phyloP scores from a whole-genome alignment of 2,888 invertebrate genomes.

The Petrolisthes cinctipes region DNA sequence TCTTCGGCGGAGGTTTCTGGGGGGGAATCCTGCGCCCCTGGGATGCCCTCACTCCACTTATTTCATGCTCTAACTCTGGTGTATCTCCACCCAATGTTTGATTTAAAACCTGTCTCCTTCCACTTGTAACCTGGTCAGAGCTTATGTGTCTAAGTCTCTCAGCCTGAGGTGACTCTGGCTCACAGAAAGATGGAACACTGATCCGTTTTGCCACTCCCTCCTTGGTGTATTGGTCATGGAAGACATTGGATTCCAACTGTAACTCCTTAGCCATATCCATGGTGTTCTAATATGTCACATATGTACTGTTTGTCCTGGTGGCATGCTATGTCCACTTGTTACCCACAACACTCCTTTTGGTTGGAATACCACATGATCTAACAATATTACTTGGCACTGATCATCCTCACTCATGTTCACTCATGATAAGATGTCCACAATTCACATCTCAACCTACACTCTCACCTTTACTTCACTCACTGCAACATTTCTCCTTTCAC shows the following conservation, averaged over 20 bases:
- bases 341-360: slow-evolving; percentile 44
- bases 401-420: slow-evolving; percentile 41
- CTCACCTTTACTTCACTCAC: too few species aligned
- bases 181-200: background rate
- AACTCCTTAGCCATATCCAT: slow-evolving; percentile 38
- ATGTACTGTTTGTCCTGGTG: slow-evolving; percentile 39
- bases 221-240: background rate
- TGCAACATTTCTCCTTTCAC: too few species aligned
- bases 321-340: slow-evolving; percentile 37
- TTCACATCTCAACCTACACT: background rate
- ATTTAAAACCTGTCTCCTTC: too few species aligned
- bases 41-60: background rate
- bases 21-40: slow-evolving; percentile 39
- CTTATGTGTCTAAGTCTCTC: too few species aligned
- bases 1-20: slow-evolving; percentile 50
- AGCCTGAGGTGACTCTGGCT: background rate
- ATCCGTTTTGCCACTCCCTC: background rate
- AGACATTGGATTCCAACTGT: slow-evolving; percentile 32
- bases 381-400: slow-evolving; percentile 27
- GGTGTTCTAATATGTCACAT: slow-evolving; percentile 32
- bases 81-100: background rate
- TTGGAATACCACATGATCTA: slow-evolving; percentile 48
- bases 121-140: too few species aligned
- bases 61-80: background rate
- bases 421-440: background rate